phyloP scores from a whole-genome alignment of 2,888 invertebrate species.

The Abrostola tripartita region DNA sequence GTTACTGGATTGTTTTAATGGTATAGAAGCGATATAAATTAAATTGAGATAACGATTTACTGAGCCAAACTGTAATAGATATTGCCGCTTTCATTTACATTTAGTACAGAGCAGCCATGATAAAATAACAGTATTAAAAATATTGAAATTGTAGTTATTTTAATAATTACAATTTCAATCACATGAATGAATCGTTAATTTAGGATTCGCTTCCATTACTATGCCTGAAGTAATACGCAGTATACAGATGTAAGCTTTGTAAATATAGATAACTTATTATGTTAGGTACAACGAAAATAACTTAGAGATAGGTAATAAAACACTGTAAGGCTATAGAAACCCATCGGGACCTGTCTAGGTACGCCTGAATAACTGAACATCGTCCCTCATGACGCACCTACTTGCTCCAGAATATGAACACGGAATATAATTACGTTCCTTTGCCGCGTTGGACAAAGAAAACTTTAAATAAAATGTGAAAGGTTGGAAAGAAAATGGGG shows the following conservation, averaged over 20 bases:
- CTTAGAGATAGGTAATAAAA: constrained; percentile 29
- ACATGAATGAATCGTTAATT: too few species aligned
- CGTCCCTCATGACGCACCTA: constrained; percentile 23
- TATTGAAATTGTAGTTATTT: too few species aligned
- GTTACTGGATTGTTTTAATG: constrained; percentile 1
- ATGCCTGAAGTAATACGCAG: too few species aligned
- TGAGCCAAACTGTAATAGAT: not conserved
- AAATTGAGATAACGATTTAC: constrained; percentile 2
- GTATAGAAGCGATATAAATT: not conserved
- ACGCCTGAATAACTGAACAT: constrained; percentile 40
- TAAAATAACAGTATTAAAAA: too few species aligned
- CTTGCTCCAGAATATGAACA: constrained; percentile 27
- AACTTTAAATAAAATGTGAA: constrained; percentile 15
- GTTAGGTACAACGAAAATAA: constrained; percentile 3
- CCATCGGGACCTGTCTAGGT: constrained; percentile 31
- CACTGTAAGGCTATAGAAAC: constrained; percentile 17
- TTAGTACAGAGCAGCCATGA: too few species aligned
- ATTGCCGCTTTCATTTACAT: too few species aligned
- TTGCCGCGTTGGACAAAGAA: constrained; percentile 13
- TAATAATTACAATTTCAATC: too few species aligned
- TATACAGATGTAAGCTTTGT: not conserved
- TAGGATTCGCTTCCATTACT: too few species aligned
- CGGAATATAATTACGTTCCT: constrained; percentile 22
- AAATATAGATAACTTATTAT: not conserved
- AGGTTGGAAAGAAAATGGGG: constrained; percentile 13